These are phyloP conservation scores for Hoplostethus mediterraneus DNA, from an alignment of 2,797 vertebrate species.

Conservation along the genomic window DNA sequence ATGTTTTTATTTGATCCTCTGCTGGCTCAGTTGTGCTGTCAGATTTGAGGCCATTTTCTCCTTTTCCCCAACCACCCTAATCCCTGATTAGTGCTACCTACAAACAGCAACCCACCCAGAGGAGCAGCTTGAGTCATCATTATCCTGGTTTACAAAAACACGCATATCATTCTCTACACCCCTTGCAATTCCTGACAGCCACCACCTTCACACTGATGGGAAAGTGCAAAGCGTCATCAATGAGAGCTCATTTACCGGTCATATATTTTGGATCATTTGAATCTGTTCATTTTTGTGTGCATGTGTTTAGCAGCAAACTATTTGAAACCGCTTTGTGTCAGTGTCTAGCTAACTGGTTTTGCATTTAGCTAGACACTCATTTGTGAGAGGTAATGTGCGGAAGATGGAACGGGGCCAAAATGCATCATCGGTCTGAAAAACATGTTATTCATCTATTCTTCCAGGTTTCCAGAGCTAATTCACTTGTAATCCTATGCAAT, in stretches of 20 bases:
- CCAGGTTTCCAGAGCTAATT: constrained; percentile 28
- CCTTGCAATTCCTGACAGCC: constrained; percentile 26
- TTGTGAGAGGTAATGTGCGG: constrained; percentile 11
- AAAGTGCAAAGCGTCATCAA: not conserved
- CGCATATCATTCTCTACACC: constrained; percentile 33
- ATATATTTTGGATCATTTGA: constrained; percentile 16
- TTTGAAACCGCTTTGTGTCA: not conserved
- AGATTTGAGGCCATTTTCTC: constrained; percentile 36
- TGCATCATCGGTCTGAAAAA: constrained; percentile 26
- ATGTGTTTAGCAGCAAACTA: not conserved
- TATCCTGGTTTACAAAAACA: constrained; percentile 59
- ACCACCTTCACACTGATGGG: constrained; percentile 29
- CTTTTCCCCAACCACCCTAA: constrained; percentile 56
- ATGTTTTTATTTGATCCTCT: constrained; percentile 51
- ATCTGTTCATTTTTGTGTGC: constrained; percentile 6
- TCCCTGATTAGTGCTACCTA: constrained; percentile 71
- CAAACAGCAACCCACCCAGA: constrained; percentile 52
- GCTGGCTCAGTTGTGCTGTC: constrained; percentile 38
- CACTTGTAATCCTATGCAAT: constrained; percentile 29
- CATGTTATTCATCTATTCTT: constrained; percentile 34
- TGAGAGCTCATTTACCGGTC: constrained; percentile 1
- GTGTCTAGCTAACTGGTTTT: constrained; percentile 21
- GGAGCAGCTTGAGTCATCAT: constrained; percentile 70
- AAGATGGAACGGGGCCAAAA: constrained; percentile 28
- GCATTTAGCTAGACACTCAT: not conserved